Evolutionary conservation across 2,797 vertebrate genomes (phyloP), one percentile per base, ranked within the genome.

Genomic region (Sebastes taczanowskii): DNA sequence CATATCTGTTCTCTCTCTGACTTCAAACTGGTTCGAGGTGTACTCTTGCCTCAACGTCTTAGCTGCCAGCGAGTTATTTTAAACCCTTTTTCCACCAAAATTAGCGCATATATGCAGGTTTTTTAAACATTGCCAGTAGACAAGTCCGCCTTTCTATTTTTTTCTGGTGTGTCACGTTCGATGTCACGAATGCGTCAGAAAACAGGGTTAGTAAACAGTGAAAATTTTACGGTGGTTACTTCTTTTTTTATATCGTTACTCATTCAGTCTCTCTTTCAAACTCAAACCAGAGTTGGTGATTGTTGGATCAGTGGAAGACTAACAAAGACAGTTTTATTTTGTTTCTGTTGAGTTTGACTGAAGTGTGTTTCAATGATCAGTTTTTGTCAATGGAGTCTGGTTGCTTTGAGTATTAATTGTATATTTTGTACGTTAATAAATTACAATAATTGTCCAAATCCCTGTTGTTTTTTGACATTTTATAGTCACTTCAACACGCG

Each of bases 1-100:
- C 7, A 30, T 73, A 71, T 77, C 87, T 83, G 60, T 78, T 85
- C 58, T 38, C 64, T 80, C 69, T 49, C 83, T 83, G 52, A 74
- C 81, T 79, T 80, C 27, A 81, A 34, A 77, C n/a, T 65, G 52
- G 38, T 76, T 71, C 25, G 30, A 34, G 7, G 16, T 35, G 59
- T 55, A 65, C 22, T 88, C 16, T 74, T 35, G 63, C 55, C 71
- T 62, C 22, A 23, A 1, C 34, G 2, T 74, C 25, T 68, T 16
- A 64, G 65, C 58, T 53, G 46, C 55, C 35, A 56, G 22, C 20
- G 18, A 25, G 11, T 46, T 6, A 10, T 61, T 72, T 32, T 52
- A 52, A 4, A 52, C 18, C 46, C 46, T 52, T 49, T 18, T 52
- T n/a, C 46, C 46, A n/a, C 18, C 46, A 52, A 9, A 52, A n/a